Evolutionary conservation across 1,140 invertebrate species (phyloP).

Genomic region (Drosophila guanche): DNA sequence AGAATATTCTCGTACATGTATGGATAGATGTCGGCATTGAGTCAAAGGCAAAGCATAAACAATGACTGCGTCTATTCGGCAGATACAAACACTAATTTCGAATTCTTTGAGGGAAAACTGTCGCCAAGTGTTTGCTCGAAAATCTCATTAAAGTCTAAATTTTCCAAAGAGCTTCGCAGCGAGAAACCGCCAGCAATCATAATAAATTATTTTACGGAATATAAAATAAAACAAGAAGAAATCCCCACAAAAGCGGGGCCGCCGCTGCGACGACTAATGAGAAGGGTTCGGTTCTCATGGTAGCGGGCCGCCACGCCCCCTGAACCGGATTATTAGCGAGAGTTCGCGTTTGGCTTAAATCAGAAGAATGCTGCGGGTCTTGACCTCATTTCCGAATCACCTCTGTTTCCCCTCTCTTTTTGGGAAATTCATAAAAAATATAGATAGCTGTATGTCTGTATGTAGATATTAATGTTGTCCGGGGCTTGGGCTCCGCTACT

Average conservation of each 20-base stretch:
- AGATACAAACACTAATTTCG: conserved; percentile 44
- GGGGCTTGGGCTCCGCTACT: conserved; percentile 10
- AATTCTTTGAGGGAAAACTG: conserved; percentile 17
- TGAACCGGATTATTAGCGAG: conserved; percentile 48
- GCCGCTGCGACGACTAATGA: conserved; percentile 24
- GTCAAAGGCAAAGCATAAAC: conserved; percentile 41
- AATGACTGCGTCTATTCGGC: conserved; percentile 28
- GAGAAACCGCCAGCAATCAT: conserved; percentile 21
- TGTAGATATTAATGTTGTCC: conserved; percentile 39
- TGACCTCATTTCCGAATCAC: conserved; percentile 42
- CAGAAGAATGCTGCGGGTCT: conserved; percentile 43
- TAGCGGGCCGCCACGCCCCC: conserved; percentile 24
- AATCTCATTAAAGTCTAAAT: conserved; percentile 51
- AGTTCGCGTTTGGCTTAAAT: conserved; percentile 30
- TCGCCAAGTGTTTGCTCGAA: conserved; percentile 20
- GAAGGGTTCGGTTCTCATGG: conserved; percentile 43
- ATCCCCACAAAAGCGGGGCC: conserved; percentile 19
- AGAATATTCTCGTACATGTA: not conserved
- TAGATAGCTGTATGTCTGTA: not conserved
- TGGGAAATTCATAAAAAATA: conserved; percentile 34
- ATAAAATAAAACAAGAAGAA: conserved; percentile 24
- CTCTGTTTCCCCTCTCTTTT: conserved; percentile 9
- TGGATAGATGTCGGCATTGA: conserved; percentile 33
- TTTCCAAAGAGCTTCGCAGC: conserved; percentile 16
- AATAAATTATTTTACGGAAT: conserved; percentile 43